A percentile compares a stretch with the other conserved stretches of the same genome.
phyloP scores from a whole-genome alignment of 2,113 vertebrate species.

The Melanostigma gelatinosum region DNA sequence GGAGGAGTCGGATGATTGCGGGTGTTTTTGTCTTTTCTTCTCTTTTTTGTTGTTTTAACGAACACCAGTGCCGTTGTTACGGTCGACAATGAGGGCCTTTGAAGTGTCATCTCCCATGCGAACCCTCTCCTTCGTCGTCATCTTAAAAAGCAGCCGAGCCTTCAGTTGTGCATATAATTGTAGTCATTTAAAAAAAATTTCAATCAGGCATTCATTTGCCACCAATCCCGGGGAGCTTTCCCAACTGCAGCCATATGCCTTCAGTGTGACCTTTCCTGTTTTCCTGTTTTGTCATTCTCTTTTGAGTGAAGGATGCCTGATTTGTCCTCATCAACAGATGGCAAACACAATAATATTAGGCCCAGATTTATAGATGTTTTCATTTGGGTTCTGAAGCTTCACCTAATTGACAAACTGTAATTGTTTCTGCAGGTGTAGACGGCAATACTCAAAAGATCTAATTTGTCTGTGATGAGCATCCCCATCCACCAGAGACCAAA shows the following conservation, averaged over 20 bases:
- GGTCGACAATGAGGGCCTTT: slow-evolving; percentile 69
- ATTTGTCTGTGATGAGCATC: slow-evolving; percentile 85
- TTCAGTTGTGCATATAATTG: slow-evolving; percentile 42
- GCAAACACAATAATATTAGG: slow-evolving; percentile 1
- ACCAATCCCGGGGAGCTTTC: slow-evolving; percentile 17
- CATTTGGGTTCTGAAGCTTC: slow-evolving; percentile 35
- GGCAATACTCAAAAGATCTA: slow-evolving; percentile 80
- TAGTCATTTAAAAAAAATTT: slow-evolving; percentile 4
- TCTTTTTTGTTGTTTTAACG: background rate
- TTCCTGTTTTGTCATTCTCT: background rate
- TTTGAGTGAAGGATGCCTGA: slow-evolving; percentile 26
- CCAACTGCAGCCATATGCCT: slow-evolving; percentile 31
- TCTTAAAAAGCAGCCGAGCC: slow-evolving; percentile 37
- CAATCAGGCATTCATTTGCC: slow-evolving; percentile 18
- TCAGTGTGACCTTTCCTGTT: slow-evolving; percentile 35
- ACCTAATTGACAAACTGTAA: slow-evolving; percentile 43
- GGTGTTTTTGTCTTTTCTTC: slow-evolving; percentile 45
- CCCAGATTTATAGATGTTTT: slow-evolving; percentile 15
- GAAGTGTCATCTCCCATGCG: slow-evolving; percentile 56
- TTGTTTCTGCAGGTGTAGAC: slow-evolving; percentile 79
- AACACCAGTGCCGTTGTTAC: slow-evolving; percentile 67
- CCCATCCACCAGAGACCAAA: slow-evolving; percentile 79
- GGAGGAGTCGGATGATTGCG: slow-evolving; percentile 47
- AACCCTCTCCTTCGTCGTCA: slow-evolving; percentile 45
- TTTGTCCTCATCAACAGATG: slow-evolving; percentile 55